Conservation (phyloP, 2,113 vertebrate genomes). For the Tenrec ecaudatus region DNA sequence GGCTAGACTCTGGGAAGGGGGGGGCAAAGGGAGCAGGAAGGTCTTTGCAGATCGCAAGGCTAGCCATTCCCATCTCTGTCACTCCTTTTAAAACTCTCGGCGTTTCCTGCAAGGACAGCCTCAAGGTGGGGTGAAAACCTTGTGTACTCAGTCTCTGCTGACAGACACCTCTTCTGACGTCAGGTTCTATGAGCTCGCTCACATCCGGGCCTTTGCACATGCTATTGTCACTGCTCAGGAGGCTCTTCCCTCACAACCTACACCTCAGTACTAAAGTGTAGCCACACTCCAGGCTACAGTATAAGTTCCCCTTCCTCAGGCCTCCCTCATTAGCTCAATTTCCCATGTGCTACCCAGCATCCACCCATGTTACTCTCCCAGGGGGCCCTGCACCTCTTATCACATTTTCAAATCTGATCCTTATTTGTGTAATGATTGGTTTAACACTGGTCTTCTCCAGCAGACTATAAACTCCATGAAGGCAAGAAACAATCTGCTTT, state of each 20-base stretch:
- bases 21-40: neutral
- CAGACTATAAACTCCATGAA: neutral
- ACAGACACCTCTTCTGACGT: neutral
- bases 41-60: neutral
- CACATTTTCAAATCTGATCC: neutral
- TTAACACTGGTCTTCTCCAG: neutral
- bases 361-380: neutral
- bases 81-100: neutral
- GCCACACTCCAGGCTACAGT: constrained; percentile 3
- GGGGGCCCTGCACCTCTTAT: neutral
- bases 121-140: neutral
- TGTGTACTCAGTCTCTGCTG: neutral
- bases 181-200: neutral
- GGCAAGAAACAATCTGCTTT: neutral
- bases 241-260: neutral
- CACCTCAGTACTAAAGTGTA: neutral
- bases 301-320: neutral
- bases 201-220: neutral
- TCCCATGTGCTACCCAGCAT: no score
- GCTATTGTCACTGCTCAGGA: constrained; percentile 4
- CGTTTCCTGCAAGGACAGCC: neutral
- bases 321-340: neutral
- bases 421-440: neutral
- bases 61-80: neutral
- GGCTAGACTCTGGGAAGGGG: neutral